Base-by-base conservation (phyloP, 2,797 vertebrate genomes). In the Cyprinella venusta region DNA sequence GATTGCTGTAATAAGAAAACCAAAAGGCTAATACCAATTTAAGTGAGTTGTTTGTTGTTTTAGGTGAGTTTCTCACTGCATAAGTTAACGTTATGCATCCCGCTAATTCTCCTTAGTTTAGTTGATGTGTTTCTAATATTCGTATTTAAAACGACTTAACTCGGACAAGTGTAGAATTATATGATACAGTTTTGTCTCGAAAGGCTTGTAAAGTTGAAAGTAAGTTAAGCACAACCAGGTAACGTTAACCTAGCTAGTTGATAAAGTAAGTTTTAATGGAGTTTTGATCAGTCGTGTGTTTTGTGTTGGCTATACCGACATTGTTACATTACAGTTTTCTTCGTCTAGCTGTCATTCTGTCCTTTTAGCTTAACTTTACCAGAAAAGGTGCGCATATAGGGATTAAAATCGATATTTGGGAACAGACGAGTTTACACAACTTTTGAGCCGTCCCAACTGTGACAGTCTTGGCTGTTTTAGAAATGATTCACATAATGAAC, bases 241-340 rank as follows among this genome's bases (percentile, higher is more conserved):
- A 1, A 30, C 1, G 26, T 30, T 30, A 36, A 18, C 48, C 8
- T 19, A 56, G 70, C 42, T 30, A 15, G 33, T 24, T 75, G 45
- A 48, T 30, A 67, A 74, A 52, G 80, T 64, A 50, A 48, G 18
- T 76, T 81, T 81, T 30, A 38, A 50, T 19, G 54, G 24, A 56
- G 50, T 80, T 69, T 18, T 24, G 8, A 6, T 24, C 13, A 24
- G 50, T 68, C 45, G 63, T 56, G 4, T 19, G 76, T 65, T 79
- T 79, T 48, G 19, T 38, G 7, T 63, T 0, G 40, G 4, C 16
- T 45, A 0, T 0, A 48, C n/a, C 6, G 5, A 30, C 36, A 1
- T 38, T 40, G 45, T 13, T 6, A 3, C 38, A 33, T 38, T 24
- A 10, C 12, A 10, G 7, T 4, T 33, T 21, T 30, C 61, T 50